Base-by-base conservation (phyloP, 2,888 invertebrate species). In the Xestobium rufovillosum region DNA sequence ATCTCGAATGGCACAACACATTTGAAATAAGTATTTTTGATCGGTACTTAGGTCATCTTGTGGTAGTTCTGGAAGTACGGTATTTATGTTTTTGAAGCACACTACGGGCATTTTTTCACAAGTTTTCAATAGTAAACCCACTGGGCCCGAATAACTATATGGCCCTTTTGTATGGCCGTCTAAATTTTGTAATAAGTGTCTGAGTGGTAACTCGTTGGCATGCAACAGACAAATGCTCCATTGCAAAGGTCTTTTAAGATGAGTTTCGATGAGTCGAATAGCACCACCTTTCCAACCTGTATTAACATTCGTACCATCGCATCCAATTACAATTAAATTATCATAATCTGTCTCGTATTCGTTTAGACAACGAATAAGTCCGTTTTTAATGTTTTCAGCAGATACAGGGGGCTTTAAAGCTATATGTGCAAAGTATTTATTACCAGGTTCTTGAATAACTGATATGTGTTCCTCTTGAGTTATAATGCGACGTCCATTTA, bases 161-260 rank as follows among this genome's bases (percentile, higher is more conserved):
- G 53, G 53, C 9, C 52, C 52, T 15, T 40, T 40, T 10, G 48
- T 53, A 10, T 14, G 25, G 2, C 51, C 50, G 41, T 52, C 45
- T 14, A 51, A 26, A 13, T 26, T 13, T 6, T 31, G 11, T 31
- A 53, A 44, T 19, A 53, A 44, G 43, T 53, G 48, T 4, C 48
- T 28, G 2, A 51, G 31, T 1, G 42, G 47, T 25, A 48, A 32
- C 31, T 51, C 51, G 42, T 50, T 51, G 14, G 36, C 39, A 34
- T 50, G 47, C 3, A 52, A 31, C 17, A 42, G 19, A 27, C 48
- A 51, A 14, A 51, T 33, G 31, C 32, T 30, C 50, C 48, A 51
- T 38, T 52, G 49, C 13, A 51, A 34, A 6, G 45, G 47, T 35
- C 36, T 38, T 9, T 37, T 13, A 9, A 50, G 26, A n/a, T 41